Evolutionary conservation across 2,888 invertebrate species (phyloP).

Genomic region (Piscicola geometra): DNA sequence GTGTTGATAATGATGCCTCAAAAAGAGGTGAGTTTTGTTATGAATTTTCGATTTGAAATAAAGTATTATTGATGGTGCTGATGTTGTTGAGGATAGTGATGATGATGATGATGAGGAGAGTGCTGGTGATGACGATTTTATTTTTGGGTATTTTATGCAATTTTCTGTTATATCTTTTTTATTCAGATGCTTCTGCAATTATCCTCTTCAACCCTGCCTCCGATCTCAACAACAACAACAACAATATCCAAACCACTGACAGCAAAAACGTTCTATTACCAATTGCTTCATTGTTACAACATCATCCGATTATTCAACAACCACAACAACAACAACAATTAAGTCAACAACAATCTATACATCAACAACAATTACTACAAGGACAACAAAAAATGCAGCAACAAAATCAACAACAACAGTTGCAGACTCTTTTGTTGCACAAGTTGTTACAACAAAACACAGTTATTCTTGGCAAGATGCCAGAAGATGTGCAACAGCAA

Average conservation of each 20-base stretch:
- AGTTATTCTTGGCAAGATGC: conserved; percentile 28
- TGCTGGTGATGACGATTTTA: background rate
- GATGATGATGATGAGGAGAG: no score
- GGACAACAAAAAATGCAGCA: background rate
- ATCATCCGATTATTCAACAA: no score
- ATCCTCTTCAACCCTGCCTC: conserved; percentile 23
- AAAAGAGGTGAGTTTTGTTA: no score
- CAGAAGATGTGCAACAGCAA: conserved; percentile 14
- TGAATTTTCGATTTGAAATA: no score
- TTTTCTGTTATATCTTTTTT: background rate
- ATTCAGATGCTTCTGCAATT: conserved; percentile 15
- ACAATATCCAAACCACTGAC: conserved; percentile 20
- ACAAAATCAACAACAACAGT: conserved; percentile 16
- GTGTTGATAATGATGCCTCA: no score
- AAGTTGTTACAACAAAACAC: conserved; percentile 34
- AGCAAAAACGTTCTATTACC: no score
- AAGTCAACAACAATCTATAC: background rate
- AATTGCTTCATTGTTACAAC: no score
- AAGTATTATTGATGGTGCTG: no score
- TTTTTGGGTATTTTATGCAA: conserved; percentile 12
- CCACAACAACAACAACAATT: conserved; percentile 6
- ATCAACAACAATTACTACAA: background rate
- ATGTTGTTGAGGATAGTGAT: no score
- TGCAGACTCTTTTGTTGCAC: conserved; percentile 22
- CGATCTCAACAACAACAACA: conserved; percentile 22